Conservation (phyloP, 2,113 vertebrate species). For the Pangasianodon gigas region DNA sequence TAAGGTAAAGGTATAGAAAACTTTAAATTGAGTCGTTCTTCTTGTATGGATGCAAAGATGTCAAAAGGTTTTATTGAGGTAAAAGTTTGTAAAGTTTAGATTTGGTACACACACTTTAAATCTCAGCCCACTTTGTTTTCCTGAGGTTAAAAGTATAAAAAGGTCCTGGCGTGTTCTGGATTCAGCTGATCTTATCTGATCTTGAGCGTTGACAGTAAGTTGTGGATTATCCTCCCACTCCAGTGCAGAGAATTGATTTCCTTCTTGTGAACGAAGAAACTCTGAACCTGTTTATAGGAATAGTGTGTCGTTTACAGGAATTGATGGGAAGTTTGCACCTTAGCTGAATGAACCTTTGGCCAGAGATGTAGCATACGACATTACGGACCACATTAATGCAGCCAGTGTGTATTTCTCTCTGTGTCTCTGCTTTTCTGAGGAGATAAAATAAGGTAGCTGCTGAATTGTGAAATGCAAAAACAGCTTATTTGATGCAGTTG, state of each 20-base stretch:
- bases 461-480: neutral
- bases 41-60: neutral
- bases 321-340: constrained; percentile 36
- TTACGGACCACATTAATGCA: neutral
- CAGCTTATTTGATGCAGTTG: neutral
- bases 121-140: neutral
- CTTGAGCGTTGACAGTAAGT: constrained; percentile 14
- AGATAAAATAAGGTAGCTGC: neutral
- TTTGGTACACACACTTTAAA: neutral
- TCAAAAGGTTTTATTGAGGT: neutral
- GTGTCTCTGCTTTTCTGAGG: neutral
- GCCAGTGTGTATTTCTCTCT: neutral
- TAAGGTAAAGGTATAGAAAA: neutral
- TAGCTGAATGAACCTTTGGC: constrained; percentile 36
- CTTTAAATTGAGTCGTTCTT: neutral
- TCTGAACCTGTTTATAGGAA: constrained; percentile 1
- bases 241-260: constrained; percentile 38
- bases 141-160: neutral
- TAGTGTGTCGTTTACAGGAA: constrained; percentile 32
- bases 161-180: constrained; percentile 8
- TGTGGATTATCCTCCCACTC: constrained; percentile 31
- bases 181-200: constrained; percentile 21
- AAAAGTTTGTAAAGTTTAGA: neutral
- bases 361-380: neutral
- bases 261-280: constrained; percentile 3